Conservation (phyloP, 2,797 vertebrate species). For the Ciconia nigra region DNA sequence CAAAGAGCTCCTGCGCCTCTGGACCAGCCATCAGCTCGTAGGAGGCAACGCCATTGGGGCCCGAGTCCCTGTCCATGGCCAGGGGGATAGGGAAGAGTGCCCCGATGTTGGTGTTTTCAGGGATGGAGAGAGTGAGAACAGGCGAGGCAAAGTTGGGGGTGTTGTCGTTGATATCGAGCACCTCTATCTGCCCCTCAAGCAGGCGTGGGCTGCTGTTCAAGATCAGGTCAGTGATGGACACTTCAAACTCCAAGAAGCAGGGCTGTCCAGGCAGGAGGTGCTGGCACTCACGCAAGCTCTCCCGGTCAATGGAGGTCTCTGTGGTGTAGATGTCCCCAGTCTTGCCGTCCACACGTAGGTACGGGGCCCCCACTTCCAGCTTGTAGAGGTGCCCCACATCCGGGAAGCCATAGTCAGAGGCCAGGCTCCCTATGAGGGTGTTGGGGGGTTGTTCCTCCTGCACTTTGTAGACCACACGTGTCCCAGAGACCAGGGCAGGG, state of each 20-base stretch:
- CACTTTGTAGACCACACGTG: constrained; percentile 82
- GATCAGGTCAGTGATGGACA: constrained; percentile 93
- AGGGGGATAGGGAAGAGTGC: constrained; percentile 88
- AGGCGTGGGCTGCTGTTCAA: constrained; percentile 85
- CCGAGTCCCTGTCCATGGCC: constrained; percentile 89
- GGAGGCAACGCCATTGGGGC: constrained; percentile 87
- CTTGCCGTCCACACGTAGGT: constrained; percentile 92
- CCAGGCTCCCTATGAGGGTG: constrained; percentile 91
- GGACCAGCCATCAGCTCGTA: constrained; percentile 85
- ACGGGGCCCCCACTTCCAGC: constrained; percentile 90
- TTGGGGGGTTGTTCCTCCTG: constrained; percentile 94
- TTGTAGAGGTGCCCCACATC: constrained; percentile 95
- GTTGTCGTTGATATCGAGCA: constrained; percentile 96
- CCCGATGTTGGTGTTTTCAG: constrained; percentile 91
- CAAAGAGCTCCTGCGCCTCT: constrained; percentile 89
- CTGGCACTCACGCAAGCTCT: constrained; percentile 90
- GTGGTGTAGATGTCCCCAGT: constrained; percentile 97
- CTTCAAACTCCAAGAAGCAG: constrained; percentile 94
- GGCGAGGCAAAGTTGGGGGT: constrained; percentile 95
- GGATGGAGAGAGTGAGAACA: constrained; percentile 90
- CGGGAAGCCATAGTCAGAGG: constrained; percentile 89
- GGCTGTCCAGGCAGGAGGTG: constrained; percentile 84
- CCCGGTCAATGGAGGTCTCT: constrained; percentile 90
- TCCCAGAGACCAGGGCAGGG: constrained; percentile 64
- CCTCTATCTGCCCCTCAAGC: constrained; percentile 94